Evolutionary conservation across 1,140 invertebrate genomes (phyloP).

Genomic region (Eubasilissa regina): DNA sequence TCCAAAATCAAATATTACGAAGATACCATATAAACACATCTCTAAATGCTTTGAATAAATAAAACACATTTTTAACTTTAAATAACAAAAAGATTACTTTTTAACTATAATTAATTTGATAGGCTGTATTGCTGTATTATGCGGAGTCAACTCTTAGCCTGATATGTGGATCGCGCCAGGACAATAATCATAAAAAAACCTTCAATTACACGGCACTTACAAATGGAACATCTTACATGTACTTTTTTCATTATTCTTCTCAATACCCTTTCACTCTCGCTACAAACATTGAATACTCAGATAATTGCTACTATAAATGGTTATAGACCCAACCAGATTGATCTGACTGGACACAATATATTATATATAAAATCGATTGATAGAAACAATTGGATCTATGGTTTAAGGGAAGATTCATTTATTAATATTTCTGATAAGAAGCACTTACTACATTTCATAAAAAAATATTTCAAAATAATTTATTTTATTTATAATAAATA

Average conservation of each 20-base stretch:
- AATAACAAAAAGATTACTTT: no score
- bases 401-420: slow-evolving; percentile 39
- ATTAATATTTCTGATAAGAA: slow-evolving; percentile 39
- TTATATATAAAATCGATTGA: slow-evolving; percentile 5
- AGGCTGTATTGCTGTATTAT: neutral
- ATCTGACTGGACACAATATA: neutral
- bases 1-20: neutral
- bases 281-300: slow-evolving; percentile 3
- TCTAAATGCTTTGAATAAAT: no score
- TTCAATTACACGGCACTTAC: neutral
- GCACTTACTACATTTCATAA: slow-evolving; percentile 38
- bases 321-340: neutral
- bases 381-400: neutral
- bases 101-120: neutral
- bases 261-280: neutral
- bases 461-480: slow-evolving; percentile 43
- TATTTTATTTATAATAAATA: slow-evolving; percentile 27
- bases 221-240: neutral
- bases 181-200: neutral
- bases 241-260: slow-evolving; percentile 17
- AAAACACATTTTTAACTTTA: no score
- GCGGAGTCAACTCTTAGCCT: neutral
- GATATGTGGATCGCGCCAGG: neutral
- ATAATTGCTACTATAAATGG: neutral
- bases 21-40: no score